These are phyloP conservation scores for Aramus guarauna DNA, from an alignment of 2,113 vertebrate genomes.

Conservation along the genomic window DNA sequence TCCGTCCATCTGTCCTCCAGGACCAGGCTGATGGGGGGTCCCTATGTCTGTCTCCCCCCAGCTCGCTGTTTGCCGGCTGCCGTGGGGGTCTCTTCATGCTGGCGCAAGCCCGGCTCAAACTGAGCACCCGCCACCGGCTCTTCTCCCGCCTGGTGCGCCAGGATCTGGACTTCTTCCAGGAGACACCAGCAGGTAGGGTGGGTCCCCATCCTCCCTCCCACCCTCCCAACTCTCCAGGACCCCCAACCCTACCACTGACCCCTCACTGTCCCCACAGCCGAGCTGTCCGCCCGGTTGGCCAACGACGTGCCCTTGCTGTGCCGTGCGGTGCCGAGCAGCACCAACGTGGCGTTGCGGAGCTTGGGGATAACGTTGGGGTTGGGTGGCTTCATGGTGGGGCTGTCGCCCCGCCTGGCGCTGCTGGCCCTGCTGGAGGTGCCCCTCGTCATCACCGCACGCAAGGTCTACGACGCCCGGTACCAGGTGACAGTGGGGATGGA, in stretches of 20 bases:
- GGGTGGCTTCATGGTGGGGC: slow-evolving; percentile 77
- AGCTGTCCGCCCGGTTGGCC: slow-evolving; percentile 77
- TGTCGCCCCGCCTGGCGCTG: slow-evolving; percentile 81
- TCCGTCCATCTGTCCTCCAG: rapidly evolving
- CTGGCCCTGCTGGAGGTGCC: slow-evolving; percentile 79
- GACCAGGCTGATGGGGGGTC: not conserved
- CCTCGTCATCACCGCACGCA: slow-evolving; percentile 62
- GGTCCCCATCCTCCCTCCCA: too few species aligned
- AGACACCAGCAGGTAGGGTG: not conserved
- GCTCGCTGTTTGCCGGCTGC: not conserved
- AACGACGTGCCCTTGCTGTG: slow-evolving; percentile 78
- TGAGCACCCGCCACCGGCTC: not conserved
- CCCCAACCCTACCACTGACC: not conserved
- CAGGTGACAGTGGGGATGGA: slow-evolving; percentile 60
- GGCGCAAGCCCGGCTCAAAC: not conserved
- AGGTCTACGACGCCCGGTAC: slow-evolving; percentile 71
- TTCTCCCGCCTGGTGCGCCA: not conserved
- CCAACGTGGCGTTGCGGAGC: slow-evolving; percentile 79
- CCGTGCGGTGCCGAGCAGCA: slow-evolving; percentile 71
- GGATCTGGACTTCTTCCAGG: not conserved
- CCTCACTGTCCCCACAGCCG: slow-evolving; percentile 57
- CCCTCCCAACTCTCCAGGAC: too few species aligned
- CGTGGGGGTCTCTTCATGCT: not conserved
- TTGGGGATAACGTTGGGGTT: slow-evolving; percentile 75
- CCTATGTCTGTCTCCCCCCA: not conserved